These are phyloP conservation scores for Synanthedon andrenaeformis DNA, from an alignment of 2,888 invertebrate genomes.

Conservation along the genomic window DNA sequence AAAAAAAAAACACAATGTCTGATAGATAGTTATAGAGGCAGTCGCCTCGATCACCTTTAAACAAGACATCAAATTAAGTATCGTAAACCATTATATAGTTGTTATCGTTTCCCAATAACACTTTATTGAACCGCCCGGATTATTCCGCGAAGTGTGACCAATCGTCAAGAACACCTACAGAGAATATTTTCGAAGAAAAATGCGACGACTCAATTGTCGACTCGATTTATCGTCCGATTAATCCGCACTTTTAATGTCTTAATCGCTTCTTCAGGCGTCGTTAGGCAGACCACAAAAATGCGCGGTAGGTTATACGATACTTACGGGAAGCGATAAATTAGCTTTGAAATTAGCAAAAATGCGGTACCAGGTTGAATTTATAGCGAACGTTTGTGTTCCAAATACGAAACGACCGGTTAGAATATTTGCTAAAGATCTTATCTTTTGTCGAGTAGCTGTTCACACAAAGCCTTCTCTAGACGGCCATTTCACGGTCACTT, in stretches of 20 bases:
- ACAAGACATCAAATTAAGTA: neutral
- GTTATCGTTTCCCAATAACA: constrained; percentile 3
- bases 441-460: neutral
- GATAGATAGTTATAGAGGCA: no score
- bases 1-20: no score
- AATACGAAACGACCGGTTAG: neutral
- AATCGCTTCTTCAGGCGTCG: constrained; percentile 2
- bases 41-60: neutral
- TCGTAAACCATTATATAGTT: neutral
- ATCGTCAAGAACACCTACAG: constrained; percentile 20
- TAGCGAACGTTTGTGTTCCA: neutral
- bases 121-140: constrained; percentile 2
- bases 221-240: constrained; percentile 6
- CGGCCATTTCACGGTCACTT: no score
- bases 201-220: constrained; percentile 2
- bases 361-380: neutral
- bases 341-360: neutral
- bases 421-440: neutral
- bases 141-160: constrained; percentile 21
- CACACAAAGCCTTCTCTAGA: no score
- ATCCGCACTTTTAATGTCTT: constrained; percentile 6
- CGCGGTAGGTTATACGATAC: neutral
- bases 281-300: constrained; percentile 6
- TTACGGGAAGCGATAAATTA: neutral
- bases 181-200: constrained; percentile 4